phyloP scores from a whole-genome alignment of 2,797 vertebrate genomes.

The Pogoniulus pusillus region DNA sequence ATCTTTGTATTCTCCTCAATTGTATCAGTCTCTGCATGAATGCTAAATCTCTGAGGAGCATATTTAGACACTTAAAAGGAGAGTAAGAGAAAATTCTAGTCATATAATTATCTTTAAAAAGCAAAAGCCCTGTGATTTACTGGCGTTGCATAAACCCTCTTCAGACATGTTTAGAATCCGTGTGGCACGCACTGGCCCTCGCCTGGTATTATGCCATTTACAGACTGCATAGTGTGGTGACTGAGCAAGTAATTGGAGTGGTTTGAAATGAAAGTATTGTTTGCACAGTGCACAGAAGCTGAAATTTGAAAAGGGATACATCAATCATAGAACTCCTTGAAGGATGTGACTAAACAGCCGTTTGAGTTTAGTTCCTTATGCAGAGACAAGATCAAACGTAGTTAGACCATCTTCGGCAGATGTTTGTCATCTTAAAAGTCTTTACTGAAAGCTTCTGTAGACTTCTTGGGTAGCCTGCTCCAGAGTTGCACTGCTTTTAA shows the following conservation, averaged over 20 bases:
- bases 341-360: neutral
- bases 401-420: neutral
- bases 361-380: neutral
- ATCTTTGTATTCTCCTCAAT: neutral
- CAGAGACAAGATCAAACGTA: neutral
- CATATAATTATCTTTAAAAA: neutral
- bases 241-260: neutral
- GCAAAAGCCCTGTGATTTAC: conserved; percentile 4
- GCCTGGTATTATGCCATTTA: neutral
- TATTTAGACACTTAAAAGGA: conserved; percentile 10
- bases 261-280: neutral
- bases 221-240: neutral
- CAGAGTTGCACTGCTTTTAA: neutral
- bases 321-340: neutral
- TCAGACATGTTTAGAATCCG: conserved; percentile 1
- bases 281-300: neutral
- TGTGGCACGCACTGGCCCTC: neutral
- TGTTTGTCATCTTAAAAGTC: neutral
- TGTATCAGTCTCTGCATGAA: neutral
- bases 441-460: neutral
- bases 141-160: conserved; percentile 14
- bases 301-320: neutral
- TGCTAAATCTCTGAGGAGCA: neutral
- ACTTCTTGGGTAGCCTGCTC: neutral
- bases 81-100: neutral